These are phyloP conservation scores for Sciurus carolinensis DNA, from an alignment of 2,797 vertebrate genomes.

Conservation along the genomic window DNA sequence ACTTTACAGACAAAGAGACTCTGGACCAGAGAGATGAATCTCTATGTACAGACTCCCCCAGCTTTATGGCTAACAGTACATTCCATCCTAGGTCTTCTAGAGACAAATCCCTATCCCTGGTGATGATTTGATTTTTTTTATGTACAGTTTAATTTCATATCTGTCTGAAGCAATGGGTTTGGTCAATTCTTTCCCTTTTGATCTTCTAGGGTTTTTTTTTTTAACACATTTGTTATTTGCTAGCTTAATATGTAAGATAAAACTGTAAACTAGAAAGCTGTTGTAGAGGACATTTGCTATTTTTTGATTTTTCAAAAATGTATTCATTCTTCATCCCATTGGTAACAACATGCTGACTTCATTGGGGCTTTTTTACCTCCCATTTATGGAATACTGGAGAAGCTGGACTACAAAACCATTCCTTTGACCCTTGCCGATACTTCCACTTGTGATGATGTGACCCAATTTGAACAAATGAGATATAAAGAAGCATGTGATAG, in stretches of 20 bases:
- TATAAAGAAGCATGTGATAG: neutral
- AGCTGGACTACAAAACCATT: neutral
- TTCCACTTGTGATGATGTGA: neutral
- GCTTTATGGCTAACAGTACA: neutral
- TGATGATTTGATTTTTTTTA: neutral
- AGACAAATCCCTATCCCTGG: neutral
- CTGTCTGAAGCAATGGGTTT: neutral
- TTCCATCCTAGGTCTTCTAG: neutral
- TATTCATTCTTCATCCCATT: neutral
- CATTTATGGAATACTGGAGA: neutral
- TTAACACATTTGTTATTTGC: neutral
- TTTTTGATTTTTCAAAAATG: neutral
- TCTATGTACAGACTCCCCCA: neutral
- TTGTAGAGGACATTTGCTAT: neutral
- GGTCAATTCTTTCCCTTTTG: neutral
- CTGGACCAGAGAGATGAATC: neutral
- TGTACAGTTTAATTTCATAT: neutral
- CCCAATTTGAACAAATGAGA: neutral
- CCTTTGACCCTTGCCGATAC: neutral
- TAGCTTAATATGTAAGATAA: slow-evolving; percentile 49
- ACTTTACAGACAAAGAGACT: neutral
- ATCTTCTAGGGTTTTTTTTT: neutral
- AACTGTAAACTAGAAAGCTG: neutral
- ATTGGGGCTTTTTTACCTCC: neutral
- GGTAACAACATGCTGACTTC: neutral